These are phyloP conservation scores for Callorhinus ursinus DNA, from an alignment of 2,113 vertebrate species.

Conservation along the genomic window DNA sequence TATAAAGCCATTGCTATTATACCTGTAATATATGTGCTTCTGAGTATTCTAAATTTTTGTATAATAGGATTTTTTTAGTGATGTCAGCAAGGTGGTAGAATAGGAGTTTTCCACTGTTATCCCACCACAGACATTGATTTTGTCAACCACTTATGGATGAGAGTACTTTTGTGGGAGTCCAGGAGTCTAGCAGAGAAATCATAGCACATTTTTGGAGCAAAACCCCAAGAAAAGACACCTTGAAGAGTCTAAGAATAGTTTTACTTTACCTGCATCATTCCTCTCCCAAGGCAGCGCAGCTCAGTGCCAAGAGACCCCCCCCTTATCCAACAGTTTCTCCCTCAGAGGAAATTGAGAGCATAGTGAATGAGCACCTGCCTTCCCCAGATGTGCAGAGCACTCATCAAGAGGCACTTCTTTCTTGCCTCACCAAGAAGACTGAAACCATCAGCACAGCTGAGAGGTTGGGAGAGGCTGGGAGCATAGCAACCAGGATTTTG, in stretches of 20 bases:
- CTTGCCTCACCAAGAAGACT: not conserved
- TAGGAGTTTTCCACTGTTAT: not conserved
- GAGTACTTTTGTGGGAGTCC: not conserved
- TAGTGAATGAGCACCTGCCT: not conserved
- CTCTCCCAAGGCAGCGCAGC: not conserved
- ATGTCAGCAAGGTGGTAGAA: not conserved
- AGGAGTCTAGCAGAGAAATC: not conserved
- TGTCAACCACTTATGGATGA: not conserved
- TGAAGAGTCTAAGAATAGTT: not conserved
- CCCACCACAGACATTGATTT: not conserved
- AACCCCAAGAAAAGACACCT: not conserved
- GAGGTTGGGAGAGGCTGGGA: not conserved
- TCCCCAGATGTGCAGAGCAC: not conserved
- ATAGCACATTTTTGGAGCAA: not conserved
- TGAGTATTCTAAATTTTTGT: not conserved
- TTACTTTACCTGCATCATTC: not conserved
- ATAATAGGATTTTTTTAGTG: not conserved
- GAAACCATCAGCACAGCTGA: not conserved
- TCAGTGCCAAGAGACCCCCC: not conserved
- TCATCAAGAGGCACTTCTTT: not conserved
- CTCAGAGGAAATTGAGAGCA: rapidly evolving
- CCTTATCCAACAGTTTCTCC: rapidly evolving
- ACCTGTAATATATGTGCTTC: not conserved
- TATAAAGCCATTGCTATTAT: not conserved
- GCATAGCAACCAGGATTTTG: not conserved